Conservation (phyloP, 1,140 invertebrate genomes). For the Sweltsa coloradensis region DNA sequence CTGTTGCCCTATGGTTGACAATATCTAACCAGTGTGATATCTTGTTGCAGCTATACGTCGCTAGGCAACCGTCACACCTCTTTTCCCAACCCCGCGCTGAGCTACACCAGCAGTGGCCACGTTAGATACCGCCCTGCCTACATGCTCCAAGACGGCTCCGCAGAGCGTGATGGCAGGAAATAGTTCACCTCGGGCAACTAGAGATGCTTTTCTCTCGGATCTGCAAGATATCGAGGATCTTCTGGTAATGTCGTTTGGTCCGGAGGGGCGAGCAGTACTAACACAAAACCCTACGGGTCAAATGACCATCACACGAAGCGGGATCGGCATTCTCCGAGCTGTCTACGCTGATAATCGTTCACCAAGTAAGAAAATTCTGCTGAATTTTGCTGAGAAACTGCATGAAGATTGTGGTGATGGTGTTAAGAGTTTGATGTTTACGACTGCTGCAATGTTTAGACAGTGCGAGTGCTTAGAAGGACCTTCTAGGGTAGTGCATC, state of each 20-base stretch:
- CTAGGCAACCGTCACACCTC: slow-evolving; percentile 70
- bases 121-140: slow-evolving; percentile 66
- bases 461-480: not conserved
- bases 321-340: not conserved
- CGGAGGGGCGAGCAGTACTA: slow-evolving; percentile 4
- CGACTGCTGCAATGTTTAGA: not conserved
- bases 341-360: not conserved
- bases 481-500: not conserved
- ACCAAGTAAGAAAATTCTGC: not conserved
- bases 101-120: slow-evolving; percentile 33
- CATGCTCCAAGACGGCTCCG: slow-evolving; percentile 46
- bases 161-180: slow-evolving; percentile 59
- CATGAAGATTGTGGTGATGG: slow-evolving; percentile 7
- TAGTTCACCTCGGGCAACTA: slow-evolving; percentile 8
- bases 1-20: too few species aligned
- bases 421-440: slow-evolving; percentile 8
- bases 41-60: slow-evolving; percentile 60
- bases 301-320: slow-evolving; percentile 1
- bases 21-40: slow-evolving; percentile 4
- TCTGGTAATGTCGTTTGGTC: slow-evolving; percentile 7
- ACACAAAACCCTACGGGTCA: not conserved
- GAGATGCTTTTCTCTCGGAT: not conserved
- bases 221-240: slow-evolving; percentile 1
- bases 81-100: slow-evolving; percentile 60
- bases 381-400: not conserved